Evolutionary conservation across 2,797 vertebrate species (phyloP), one percentile per base, ranked within the genome.

Genomic region (Anableps anableps): DNA sequence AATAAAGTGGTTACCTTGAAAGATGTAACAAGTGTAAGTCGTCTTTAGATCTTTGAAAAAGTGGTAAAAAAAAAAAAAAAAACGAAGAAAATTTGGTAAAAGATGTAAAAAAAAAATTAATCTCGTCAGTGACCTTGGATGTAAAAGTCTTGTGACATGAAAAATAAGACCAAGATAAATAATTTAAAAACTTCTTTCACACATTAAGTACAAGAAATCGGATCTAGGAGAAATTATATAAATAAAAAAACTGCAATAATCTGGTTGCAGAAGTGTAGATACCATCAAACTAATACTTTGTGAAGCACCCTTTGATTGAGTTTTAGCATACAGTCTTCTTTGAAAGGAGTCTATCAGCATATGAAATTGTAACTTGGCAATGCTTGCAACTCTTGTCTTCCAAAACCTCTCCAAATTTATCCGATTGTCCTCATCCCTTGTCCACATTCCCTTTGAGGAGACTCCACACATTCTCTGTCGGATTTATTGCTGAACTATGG

Each of bases 1-100:
- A 71, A 71, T 71, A 41, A 71, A 80, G 62, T 36, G 45, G 41
- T 62, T 71, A 31, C 36, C 50, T 72, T 34, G 17, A 43, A 43
- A 50, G 34, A 64, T 38, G 31, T 38, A 4, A 58, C n/a, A 75
- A 66, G 64, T 7, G 4, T 17, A 21, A 77, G 73, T 38, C 2
- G 3, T 55, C 26, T 48, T 38, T 31, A 83, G 26, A 53, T 58
- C 26, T 41, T 64, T 50, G 14, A 74, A 71, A 71, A 72, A 23
- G 7, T 55, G 13, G 36, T 16, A 48, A 31, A 51, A 5, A 36
- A 6, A 36, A 41, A 6, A 17, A 41, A 41, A 41, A 38, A 41
- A 9, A 10, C 10, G 23, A 68, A 68, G 64, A 68, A 60, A 45
- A n/a, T 71, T 29, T 36, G 11, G 14, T 45, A 8, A 45, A 70